Evolutionary conservation across 2,888 invertebrate species (phyloP).

Genomic region (Pristionchus entomophagus): DNA sequence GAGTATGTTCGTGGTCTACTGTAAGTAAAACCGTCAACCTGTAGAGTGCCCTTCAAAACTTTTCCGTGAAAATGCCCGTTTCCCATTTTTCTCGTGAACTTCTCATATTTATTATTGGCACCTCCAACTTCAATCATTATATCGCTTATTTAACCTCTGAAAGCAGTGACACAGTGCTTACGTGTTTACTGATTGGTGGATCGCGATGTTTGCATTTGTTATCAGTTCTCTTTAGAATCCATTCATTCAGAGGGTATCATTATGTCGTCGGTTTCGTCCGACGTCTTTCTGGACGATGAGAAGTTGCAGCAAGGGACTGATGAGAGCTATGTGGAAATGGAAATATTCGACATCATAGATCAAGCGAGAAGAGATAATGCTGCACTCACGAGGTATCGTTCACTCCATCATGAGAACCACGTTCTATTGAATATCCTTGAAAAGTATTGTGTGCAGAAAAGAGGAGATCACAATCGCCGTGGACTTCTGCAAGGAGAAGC

Average conservation of each 20-base stretch:
- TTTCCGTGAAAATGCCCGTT: too few species aligned
- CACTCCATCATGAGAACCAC: background rate
- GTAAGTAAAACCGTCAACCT: too few species aligned
- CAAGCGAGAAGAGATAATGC: slow-evolving; percentile 34
- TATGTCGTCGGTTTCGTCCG: slow-evolving; percentile 47
- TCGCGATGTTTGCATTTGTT: slow-evolving; percentile 10
- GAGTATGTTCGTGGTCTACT: too few species aligned
- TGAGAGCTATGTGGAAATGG: slow-evolving; percentile 40
- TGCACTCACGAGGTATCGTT: slow-evolving; percentile 10
- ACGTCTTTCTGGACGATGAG: slow-evolving; percentile 45
- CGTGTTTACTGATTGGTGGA: background rate
- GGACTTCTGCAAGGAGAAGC: slow-evolving; percentile 37
- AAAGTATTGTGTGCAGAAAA: background rate
- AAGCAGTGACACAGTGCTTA: background rate
- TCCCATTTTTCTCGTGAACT: too few species aligned
- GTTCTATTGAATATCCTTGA: background rate
- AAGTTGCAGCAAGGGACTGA: slow-evolving; percentile 22
- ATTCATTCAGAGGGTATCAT: slow-evolving; percentile 18
- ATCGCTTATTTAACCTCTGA: too few species aligned
- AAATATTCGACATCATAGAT: slow-evolving; percentile 39
- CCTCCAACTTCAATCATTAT: too few species aligned
- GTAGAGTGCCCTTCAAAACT: too few species aligned
- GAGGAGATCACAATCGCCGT: slow-evolving; percentile 3
- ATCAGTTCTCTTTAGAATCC: slow-evolving; percentile 5
- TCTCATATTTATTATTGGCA: too few species aligned